Evolutionary conservation across 1,140 invertebrate species (phyloP).

Genomic region (Penaeus vannamei): DNA sequence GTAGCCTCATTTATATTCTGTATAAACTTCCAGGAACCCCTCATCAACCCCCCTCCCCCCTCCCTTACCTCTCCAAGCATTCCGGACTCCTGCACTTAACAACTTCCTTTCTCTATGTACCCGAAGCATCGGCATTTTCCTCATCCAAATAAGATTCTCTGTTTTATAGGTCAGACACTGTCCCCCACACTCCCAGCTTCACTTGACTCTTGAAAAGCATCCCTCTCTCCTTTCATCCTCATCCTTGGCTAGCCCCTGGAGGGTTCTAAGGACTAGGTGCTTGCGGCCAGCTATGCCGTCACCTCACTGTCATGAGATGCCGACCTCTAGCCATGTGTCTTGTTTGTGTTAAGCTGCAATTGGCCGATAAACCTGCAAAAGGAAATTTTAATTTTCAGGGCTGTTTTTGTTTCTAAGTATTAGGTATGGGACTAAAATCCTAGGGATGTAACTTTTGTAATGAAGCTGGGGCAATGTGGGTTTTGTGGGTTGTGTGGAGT

Average conservation of each 20-base stretch:
- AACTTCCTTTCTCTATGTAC: not conserved
- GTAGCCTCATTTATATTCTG: too few species aligned
- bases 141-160: slow-evolving; percentile 50
- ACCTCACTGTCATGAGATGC: slow-evolving; percentile 35
- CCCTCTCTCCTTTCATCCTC: slow-evolving; percentile 25
- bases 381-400: slow-evolving; percentile 32
- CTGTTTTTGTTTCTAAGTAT: slow-evolving; percentile 29
- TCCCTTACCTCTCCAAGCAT: slow-evolving; percentile 43
- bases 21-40: not conserved
- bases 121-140: slow-evolving; percentile 22
- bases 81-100: slow-evolving; percentile 13
- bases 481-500: slow-evolving; percentile 47
- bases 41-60: not conserved
- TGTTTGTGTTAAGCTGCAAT: slow-evolving; percentile 26
- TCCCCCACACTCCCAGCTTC: slow-evolving; percentile 48
- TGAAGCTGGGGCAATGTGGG: slow-evolving; percentile 45
- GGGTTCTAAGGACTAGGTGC: slow-evolving; percentile 53
- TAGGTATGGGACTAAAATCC: slow-evolving; percentile 27
- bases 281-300: slow-evolving; percentile 23
- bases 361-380: slow-evolving; percentile 40
- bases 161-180: slow-evolving; percentile 50
- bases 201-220: slow-evolving; percentile 31
- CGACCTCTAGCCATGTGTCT: slow-evolving; percentile 41
- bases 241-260: slow-evolving; percentile 49
- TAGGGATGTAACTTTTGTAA: slow-evolving; percentile 51